Base-by-base conservation (phyloP, 2,797 vertebrate genomes). In the Eulemur albifrons region DNA sequence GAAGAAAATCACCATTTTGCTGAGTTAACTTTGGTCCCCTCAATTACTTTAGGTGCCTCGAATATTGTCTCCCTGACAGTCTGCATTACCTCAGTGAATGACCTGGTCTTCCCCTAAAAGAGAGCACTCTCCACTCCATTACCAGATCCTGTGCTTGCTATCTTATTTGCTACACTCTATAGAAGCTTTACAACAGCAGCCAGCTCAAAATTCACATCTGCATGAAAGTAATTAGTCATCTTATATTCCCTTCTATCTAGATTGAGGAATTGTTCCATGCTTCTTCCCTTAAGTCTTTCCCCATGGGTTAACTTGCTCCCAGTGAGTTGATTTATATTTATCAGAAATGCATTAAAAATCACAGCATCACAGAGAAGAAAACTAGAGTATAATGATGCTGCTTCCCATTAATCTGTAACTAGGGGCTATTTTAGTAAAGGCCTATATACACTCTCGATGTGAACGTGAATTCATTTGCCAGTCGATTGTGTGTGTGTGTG, bases 181-280 rank as follows among this genome's bases (percentile, higher is more conserved):
- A 25, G 69, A 92, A 92, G 40, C 25, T 79, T 91, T 73, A 57
- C 18, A 96, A 89, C 25, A 95, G 75, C 45, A 4, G 1, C 63
- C 69, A 95, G 79, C 32, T 96, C 72, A 96, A 97, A 98, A 97
- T 43, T 75, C 59, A 96, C 79, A 83, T 77, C 88, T 27, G 59
- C 65, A 72, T 94, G 61, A 7, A 83, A 96, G 79, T 97, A 97
- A 96, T 96, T 97, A 98, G 14, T 89, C 85, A 90, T 86, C 75
- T 95, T 67, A 80, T 2, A 1, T 79, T 95, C 43, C 63, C 97
- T 98, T 97, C 50, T 63, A 89, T 97, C 43, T 76, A 94, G 65
- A 86, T 45, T 95, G 21, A 38, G 69, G 43, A 96, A 95, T 95
- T 97, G 7, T 94, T 96, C 82, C 52, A 54, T 57, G 84, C 18